Percentiles rank a stretch among this genome's conserved stretches.
Evolutionary conservation across 2,113 vertebrate genomes (phyloP).

Genomic region (Lamprologus ornatipinnis): DNA sequence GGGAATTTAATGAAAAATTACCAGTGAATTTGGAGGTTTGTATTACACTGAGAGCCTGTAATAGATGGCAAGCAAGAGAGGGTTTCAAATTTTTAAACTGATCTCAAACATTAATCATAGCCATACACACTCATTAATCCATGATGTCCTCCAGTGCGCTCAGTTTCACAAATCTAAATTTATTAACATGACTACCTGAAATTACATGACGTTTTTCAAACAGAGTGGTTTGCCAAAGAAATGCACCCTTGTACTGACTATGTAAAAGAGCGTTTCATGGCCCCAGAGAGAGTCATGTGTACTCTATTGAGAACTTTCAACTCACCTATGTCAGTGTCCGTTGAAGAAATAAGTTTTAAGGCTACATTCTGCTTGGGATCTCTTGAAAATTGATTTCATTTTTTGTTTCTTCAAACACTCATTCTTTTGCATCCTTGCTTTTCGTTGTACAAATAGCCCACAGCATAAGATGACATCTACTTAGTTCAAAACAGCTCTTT

Average conservation of each 20-base stretch:
- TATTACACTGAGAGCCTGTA: neutral
- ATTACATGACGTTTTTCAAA: neutral
- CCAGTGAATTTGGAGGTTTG: neutral
- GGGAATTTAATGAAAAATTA: slow-evolving; percentile 40
- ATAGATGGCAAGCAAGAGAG: neutral
- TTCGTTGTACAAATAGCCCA: neutral
- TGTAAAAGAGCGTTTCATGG: neutral
- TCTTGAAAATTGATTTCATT: neutral
- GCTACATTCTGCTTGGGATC: neutral
- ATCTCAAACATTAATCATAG: neutral
- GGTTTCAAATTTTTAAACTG: neutral
- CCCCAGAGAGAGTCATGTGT: too few species aligned
- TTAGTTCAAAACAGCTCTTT: neutral
- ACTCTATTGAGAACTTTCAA: neutral
- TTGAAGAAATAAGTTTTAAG: neutral
- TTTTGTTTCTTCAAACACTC: neutral
- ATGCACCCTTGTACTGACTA: neutral
- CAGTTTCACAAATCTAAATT: neutral
- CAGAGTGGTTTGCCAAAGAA: neutral
- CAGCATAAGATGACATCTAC: neutral
- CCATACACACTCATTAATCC: neutral
- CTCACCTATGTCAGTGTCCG: neutral
- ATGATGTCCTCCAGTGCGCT: neutral
- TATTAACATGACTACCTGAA: neutral
- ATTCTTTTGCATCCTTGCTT: neutral